phyloP scores from a whole-genome alignment of 2,797 vertebrate species.

The Sitta carolinensis region DNA sequence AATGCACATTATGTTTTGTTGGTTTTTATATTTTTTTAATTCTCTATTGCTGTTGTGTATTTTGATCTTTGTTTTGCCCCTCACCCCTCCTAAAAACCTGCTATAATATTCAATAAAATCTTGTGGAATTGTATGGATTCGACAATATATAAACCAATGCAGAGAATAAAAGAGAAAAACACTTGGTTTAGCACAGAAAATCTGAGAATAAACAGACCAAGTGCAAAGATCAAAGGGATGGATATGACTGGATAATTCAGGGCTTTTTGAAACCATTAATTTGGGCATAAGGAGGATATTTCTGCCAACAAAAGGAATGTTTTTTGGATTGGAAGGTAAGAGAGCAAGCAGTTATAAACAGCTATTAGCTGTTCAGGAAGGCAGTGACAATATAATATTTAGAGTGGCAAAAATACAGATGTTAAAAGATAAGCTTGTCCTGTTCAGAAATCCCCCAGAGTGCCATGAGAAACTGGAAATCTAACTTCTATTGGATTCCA shows the following conservation, averaged over 20 bases:
- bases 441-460: not conserved
- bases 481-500: not conserved
- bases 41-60: not conserved
- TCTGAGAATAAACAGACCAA: not conserved
- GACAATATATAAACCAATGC: not conserved
- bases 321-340: not conserved
- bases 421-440: no score
- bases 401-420: not conserved
- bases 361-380: not conserved
- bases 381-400: not conserved
- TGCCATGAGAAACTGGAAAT: not conserved
- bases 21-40: not conserved
- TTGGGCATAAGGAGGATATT: not conserved
- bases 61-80: not conserved
- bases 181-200: not conserved
- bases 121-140: not conserved
- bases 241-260: not conserved
- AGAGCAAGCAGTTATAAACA: not conserved
- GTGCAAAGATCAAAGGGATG: not conserved
- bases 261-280: not conserved
- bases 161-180: not conserved
- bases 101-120: not conserved
- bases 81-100: no score
- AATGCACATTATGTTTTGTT: accelerated
- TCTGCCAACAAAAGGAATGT: not conserved